Evolutionary conservation across 1,140 invertebrate species (phyloP).

Genomic region (Drosophila ercepeae): DNA sequence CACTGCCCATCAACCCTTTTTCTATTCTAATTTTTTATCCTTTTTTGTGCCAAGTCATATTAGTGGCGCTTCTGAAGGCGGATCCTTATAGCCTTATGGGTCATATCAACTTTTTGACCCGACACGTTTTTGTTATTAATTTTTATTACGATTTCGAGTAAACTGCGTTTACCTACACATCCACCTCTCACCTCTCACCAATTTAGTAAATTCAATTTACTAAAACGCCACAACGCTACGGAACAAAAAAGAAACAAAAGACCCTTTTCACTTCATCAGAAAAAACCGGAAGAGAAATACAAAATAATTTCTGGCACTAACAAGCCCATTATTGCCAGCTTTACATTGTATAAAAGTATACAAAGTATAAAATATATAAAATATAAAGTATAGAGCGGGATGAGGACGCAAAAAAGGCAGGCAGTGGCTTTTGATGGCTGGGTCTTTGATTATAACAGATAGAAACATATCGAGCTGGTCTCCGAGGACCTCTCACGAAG

Average conservation of each 20-base stretch:
- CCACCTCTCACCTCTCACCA: slow-evolving; percentile 9
- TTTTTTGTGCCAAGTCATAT: slow-evolving; percentile 71
- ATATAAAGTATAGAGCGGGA: no score
- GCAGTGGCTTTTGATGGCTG: slow-evolving; percentile 4
- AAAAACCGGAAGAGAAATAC: no score
- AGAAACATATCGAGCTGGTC: slow-evolving; percentile 18
- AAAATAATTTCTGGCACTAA: slow-evolving; percentile 20
- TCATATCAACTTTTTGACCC: slow-evolving; percentile 22
- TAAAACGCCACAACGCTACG: slow-evolving; percentile 9
- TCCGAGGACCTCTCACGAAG: slow-evolving; percentile 24
- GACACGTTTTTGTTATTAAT: slow-evolving; percentile 82
- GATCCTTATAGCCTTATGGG: background rate
- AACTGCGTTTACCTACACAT: slow-evolving; percentile 61
- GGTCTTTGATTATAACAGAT: slow-evolving; percentile 12
- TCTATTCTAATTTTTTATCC: slow-evolving; percentile 18
- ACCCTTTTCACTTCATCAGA: slow-evolving; percentile 35
- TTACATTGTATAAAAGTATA: no score
- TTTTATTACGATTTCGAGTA: slow-evolving; percentile 77
- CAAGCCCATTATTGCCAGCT: slow-evolving; percentile 36
- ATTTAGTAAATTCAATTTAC: slow-evolving; percentile 76
- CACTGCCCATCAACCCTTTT: slow-evolving; percentile 6
- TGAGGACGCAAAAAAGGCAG: background rate
- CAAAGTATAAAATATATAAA: no score
- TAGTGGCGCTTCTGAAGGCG: slow-evolving; percentile 45
- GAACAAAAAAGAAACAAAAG: slow-evolving; percentile 5